These are phyloP conservation scores for Dryadula phaetusa DNA, from an alignment of 2,888 invertebrate species.

Conservation along the genomic window DNA sequence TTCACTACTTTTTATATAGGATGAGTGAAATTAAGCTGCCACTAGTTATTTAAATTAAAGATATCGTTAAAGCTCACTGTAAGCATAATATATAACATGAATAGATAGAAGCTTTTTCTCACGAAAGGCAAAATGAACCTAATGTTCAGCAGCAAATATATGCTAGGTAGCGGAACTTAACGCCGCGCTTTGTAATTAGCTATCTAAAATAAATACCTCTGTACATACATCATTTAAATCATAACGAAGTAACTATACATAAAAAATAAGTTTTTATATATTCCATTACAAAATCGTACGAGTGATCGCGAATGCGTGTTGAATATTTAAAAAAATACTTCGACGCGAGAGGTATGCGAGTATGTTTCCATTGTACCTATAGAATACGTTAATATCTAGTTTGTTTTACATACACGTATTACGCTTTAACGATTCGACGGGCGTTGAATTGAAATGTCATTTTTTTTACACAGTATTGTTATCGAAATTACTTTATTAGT, in stretches of 20 bases:
- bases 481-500: neutral
- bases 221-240: neutral
- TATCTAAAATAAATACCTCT: neutral
- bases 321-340: constrained; percentile 24
- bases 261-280: neutral
- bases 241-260: neutral
- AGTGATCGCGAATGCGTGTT: constrained; percentile 18
- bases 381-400: neutral
- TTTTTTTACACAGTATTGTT: neutral
- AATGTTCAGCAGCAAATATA: too few relatives aligned
- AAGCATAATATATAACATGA: too few relatives aligned
- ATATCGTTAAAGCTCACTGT: too few relatives aligned
- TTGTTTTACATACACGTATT: constrained; percentile 3
- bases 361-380: constrained; percentile 14
- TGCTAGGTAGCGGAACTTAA: neutral
- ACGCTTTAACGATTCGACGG: constrained; percentile 9
- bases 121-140: too few relatives aligned
- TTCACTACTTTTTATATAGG: too few relatives aligned
- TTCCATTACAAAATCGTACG: constrained; percentile 19
- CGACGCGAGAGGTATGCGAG: constrained; percentile 9
- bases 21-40: too few relatives aligned
- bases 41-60: too few relatives aligned
- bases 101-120: too few relatives aligned
- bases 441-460: neutral
- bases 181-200: neutral